Evolutionary conservation across 2,113 vertebrate species (phyloP).

Genomic region (Colaptes auratus): DNA sequence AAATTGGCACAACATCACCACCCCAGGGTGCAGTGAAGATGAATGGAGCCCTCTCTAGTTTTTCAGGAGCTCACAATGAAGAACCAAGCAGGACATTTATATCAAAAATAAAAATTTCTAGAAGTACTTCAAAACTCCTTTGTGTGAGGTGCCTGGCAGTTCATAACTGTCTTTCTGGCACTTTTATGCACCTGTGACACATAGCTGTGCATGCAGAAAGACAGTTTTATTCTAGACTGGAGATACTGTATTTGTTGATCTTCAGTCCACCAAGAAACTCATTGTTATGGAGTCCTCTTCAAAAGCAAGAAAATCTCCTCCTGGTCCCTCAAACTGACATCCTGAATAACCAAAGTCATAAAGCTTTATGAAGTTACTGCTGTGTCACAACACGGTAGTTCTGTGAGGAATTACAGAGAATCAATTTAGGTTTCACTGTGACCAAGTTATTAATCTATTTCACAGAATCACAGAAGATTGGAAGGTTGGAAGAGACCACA

Average conservation of each 20-base stretch:
- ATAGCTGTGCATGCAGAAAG: neutral
- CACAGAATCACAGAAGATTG: too few relatives aligned
- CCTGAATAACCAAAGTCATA: neutral
- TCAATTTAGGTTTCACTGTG: neutral
- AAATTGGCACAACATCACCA: conserved; percentile 46
- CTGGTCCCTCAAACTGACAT: neutral
- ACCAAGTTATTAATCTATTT: too few relatives aligned
- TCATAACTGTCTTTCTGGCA: neutral
- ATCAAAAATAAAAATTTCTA: neutral
- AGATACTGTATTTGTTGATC: neutral
- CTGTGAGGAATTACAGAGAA: neutral
- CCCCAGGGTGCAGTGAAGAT: conserved; percentile 36
- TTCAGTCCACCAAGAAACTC: neutral
- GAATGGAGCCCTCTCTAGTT: conserved; percentile 10
- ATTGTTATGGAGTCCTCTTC: neutral
- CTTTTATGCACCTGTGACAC: neutral
- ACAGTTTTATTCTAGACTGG: neutral
- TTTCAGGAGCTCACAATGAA: conserved; percentile 21
- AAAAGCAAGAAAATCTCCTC: neutral
- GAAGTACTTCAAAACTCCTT: neutral
- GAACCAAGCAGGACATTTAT: neutral
- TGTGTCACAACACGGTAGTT: neutral
- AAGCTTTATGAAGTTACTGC: neutral
- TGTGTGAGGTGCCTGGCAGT: neutral
- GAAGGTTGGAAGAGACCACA: too few relatives aligned